A percentile compares a stretch with the other conserved stretches of the same genome.
phyloP scores from a whole-genome alignment of 2,797 vertebrate genomes.

The Diplodus puntazzo region DNA sequence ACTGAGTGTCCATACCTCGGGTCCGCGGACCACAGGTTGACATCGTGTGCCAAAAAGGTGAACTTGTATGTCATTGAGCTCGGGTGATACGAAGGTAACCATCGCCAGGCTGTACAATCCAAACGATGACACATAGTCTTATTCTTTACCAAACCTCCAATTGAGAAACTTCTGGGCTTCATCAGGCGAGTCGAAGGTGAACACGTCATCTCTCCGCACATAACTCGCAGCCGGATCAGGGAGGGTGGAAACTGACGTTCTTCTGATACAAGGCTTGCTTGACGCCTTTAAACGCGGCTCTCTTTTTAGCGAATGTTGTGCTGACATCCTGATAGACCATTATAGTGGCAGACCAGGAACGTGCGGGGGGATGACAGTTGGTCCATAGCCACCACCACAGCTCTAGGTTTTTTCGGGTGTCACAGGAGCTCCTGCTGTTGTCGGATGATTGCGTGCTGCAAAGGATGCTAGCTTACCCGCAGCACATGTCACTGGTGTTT shows the following conservation, averaged over 20 bases:
- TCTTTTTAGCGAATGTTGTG: too few relatives aligned
- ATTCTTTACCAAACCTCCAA: too few relatives aligned
- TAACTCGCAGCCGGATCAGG: background rate
- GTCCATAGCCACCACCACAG: background rate
- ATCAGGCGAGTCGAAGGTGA: too few relatives aligned
- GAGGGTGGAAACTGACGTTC: too few relatives aligned
- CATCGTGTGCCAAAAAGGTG: background rate
- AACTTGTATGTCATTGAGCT: background rate
- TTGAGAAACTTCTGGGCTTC: too few relatives aligned
- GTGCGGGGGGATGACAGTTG: background rate
- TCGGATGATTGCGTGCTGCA: background rate
- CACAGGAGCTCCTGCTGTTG: background rate
- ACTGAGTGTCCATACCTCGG: background rate
- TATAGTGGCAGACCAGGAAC: too few relatives aligned
- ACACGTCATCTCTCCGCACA: background rate
- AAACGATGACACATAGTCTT: background rate
- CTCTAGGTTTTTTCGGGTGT: background rate
- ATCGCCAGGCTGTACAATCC: too few relatives aligned
- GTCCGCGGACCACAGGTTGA: background rate
- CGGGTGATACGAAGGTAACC: background rate
- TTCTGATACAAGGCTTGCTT: too few relatives aligned
- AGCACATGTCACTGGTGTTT: background rate
- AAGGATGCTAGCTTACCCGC: background rate
- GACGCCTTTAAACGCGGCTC: too few relatives aligned
- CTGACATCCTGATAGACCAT: too few relatives aligned